phyloP scores from a whole-genome alignment of 2,797 vertebrate species.

The Sebastes trivittatus region DNA sequence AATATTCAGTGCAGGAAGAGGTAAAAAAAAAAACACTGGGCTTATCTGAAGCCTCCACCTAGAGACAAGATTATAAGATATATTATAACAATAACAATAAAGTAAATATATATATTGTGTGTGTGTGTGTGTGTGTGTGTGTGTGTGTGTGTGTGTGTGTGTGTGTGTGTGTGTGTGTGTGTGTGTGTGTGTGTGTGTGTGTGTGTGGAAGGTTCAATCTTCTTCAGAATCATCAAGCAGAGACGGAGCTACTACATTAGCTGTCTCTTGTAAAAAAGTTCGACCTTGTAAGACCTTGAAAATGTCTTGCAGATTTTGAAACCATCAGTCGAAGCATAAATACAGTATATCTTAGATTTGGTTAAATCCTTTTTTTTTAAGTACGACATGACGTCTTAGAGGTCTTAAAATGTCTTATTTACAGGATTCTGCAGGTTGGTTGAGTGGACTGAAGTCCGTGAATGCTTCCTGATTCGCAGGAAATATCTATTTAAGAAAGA shows the following conservation, averaged over 20 bases:
- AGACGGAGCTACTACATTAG: not conserved
- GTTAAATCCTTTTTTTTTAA: not conserved
- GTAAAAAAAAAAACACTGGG: no score
- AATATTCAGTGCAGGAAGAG: no score
- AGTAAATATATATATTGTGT: no score
- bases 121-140: not conserved
- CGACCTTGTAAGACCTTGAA: not conserved
- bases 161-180: not conserved
- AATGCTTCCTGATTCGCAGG: not conserved
- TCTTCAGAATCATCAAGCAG: not conserved
- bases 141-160: accelerated
- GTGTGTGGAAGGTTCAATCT: not conserved
- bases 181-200: not conserved
- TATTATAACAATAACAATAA: no score
- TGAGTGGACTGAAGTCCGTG: not conserved
- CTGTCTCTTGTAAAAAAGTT: no score
- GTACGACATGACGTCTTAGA: not conserved
- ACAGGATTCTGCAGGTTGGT: not conserved
- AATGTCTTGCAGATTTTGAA: not conserved
- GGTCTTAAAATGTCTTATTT: not conserved
- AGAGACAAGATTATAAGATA: no score
- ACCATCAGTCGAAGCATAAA: not conserved
- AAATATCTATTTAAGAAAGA: conserved; percentile 6
- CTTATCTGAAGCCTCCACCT: no score
- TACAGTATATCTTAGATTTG: not conserved